phyloP scores from a whole-genome alignment of 1,140 invertebrate genomes.

The Reticulitermes speratus region DNA sequence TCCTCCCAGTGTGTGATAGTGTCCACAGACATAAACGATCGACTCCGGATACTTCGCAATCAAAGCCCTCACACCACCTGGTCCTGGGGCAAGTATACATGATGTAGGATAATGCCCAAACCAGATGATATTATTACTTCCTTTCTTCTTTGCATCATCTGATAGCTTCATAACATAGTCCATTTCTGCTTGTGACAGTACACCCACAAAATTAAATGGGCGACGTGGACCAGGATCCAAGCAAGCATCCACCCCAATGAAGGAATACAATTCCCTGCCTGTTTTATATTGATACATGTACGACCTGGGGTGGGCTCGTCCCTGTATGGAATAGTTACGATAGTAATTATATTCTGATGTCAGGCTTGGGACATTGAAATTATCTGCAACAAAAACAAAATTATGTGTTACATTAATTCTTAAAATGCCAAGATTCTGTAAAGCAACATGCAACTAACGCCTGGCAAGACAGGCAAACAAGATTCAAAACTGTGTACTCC shows the following conservation, averaged over 20 bases:
- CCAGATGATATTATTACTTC: conserved; percentile 68
- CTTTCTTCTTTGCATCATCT: conserved; percentile 47
- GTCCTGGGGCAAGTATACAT: conserved; percentile 68
- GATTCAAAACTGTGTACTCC: neutral
- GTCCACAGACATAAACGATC: conserved; percentile 86
- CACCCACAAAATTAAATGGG: conserved; percentile 92
- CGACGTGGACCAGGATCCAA: conserved; percentile 79
- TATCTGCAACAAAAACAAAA: conserved; percentile 66
- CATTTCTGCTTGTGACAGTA: conserved; percentile 61
- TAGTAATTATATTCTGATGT: conserved; percentile 75
- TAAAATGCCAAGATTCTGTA: neutral
- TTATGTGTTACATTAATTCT: conserved; percentile 29
- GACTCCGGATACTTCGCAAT: conserved; percentile 57
- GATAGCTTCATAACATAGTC: conserved; percentile 54
- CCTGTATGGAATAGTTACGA: conserved; percentile 79
- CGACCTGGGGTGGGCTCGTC: conserved; percentile 65
- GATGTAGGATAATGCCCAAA: conserved; percentile 96
- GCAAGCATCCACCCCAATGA: conserved; percentile 87
- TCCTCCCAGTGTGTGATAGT: conserved; percentile 82
- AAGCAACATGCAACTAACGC: neutral
- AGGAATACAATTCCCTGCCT: conserved; percentile 65
- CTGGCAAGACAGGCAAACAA: neutral
- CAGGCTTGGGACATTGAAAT: conserved; percentile 77
- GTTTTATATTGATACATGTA: conserved; percentile 68
- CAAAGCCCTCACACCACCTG: conserved; percentile 56